Evolutionary conservation across 2,797 vertebrate genomes (phyloP).

Genomic region (Naso thynnoides): DNA sequence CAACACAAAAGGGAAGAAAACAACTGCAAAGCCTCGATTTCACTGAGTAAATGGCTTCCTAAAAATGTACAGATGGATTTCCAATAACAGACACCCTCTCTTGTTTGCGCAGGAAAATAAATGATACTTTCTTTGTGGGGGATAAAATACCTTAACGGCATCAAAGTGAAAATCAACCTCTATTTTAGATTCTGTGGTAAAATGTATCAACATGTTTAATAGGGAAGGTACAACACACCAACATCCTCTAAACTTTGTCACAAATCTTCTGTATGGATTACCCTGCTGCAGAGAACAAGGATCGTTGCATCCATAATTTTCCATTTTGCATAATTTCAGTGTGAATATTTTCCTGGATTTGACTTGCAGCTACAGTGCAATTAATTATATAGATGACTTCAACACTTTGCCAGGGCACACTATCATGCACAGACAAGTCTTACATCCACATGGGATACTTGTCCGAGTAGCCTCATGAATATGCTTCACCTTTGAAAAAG

Average conservation of each 20-base stretch:
- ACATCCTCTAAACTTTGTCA: conserved; percentile 47
- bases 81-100: conserved; percentile 49
- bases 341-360: conserved; percentile 62
- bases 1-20: conserved; percentile 56
- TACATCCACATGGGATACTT: conserved; percentile 37
- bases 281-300: conserved; percentile 43
- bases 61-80: conserved; percentile 68
- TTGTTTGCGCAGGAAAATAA: conserved; percentile 43
- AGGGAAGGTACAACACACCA: conserved; percentile 10
- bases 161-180: conserved; percentile 27
- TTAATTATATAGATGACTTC: conserved; percentile 58
- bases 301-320: conserved; percentile 75
- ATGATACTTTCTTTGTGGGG: conserved; percentile 20
- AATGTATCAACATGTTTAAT: conserved; percentile 32
- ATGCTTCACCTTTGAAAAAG: conserved; percentile 62
- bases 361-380: conserved; percentile 62
- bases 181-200: conserved; percentile 6
- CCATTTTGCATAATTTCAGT: conserved; percentile 70
- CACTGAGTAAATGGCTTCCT: conserved; percentile 54
- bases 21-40: conserved; percentile 55
- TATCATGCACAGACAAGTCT: conserved; percentile 42
- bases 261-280: conserved; percentile 54
- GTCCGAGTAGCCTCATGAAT: conserved; percentile 60
- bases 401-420: conserved; percentile 41
- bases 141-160: conserved; percentile 31